These are phyloP conservation scores for Steinernema scapterisci DNA, from an alignment of 2,888 invertebrate genomes.

Conservation along the genomic window DNA sequence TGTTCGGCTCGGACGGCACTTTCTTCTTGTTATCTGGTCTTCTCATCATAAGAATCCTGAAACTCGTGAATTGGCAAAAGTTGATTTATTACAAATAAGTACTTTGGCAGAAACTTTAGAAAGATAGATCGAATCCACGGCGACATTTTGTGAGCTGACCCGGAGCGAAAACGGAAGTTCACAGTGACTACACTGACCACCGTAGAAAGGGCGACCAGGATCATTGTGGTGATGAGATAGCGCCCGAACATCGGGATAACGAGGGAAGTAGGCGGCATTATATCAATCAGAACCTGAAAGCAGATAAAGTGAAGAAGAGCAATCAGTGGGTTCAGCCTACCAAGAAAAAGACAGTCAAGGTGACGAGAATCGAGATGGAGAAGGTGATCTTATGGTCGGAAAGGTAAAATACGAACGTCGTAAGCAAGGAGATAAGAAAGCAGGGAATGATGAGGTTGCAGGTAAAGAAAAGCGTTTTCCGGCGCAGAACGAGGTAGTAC, in stretches of 20 bases:
- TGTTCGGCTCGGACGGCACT: slow-evolving; percentile 30
- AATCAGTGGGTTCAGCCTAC: slow-evolving; percentile 44
- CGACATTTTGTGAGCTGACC: slow-evolving; percentile 66
- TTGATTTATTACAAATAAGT: slow-evolving; percentile 13
- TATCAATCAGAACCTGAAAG: slow-evolving; percentile 61
- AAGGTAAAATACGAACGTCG: slow-evolving; percentile 67
- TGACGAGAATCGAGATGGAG: slow-evolving; percentile 67
- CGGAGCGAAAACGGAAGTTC: slow-evolving; percentile 66
- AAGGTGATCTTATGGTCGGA: slow-evolving; percentile 68
- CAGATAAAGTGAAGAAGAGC: not conserved
- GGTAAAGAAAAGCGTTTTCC: slow-evolving; percentile 66
- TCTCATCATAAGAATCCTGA: slow-evolving; percentile 59
- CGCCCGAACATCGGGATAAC: slow-evolving; percentile 68
- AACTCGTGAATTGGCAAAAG: not conserved
- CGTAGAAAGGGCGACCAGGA: slow-evolving; percentile 64
- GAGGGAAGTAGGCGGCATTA: slow-evolving; percentile 67
- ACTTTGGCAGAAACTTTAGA: slow-evolving; percentile 63
- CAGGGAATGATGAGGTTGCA: slow-evolving; percentile 67
- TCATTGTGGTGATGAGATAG: slow-evolving; percentile 67
- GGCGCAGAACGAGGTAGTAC: slow-evolving; percentile 63
- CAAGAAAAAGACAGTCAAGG: slow-evolving; percentile 68
- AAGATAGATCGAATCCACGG: slow-evolving; percentile 65
- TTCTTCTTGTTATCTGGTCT: slow-evolving; percentile 53
- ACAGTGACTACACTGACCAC: slow-evolving; percentile 55
- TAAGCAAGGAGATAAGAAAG: slow-evolving; percentile 66